Base-by-base conservation (phyloP, 2,888 invertebrate genomes). In the Euplexia lucipara region DNA sequence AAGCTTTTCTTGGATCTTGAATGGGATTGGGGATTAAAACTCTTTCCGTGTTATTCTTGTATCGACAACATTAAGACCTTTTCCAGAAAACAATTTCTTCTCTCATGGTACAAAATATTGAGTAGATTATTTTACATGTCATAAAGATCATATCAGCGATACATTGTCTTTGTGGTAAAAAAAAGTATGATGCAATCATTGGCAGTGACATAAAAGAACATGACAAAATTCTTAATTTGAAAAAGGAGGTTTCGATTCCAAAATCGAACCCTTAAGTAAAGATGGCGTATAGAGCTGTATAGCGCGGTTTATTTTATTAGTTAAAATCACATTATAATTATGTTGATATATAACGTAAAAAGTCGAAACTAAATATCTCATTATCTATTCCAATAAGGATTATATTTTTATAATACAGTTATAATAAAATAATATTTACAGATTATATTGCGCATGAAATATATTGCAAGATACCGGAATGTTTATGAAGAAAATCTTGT, bases 381-480 rank as follows among this genome's bases (percentile, higher is more conserved):
- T 5, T 35, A 18, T 64, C 2, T 52, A 45, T 39, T 18, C 26
- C 47, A 42, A 26, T 64, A 41, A 22, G n/a, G 4, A 60, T 51
- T 10, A 30, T 45, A 52, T 68, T 68, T 68, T 68, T 70, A 41
- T 41, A 70, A 22, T 14, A 39, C 18, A 44, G 4, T 18, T 32
- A 45, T 8, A 22, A 45, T 26, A 0, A 41, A 39, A 67, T 41
- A n/a, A 62, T 67, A 56, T 60, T 75, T 68, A 72, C 76, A 76
- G 77, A 60, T 44, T 68, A 34, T 54, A 9, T 72, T 75, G 75
- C 68, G 57, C 67, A 39, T 75, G 70, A 72, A 58, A 54, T 57
- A 10, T 54, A 57, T 52, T 9, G 20, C 45, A 69, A 76, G 63
- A 73, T 39, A 56, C 2, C 0, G 49, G 20, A 59, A 32, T 54